Evolutionary conservation across 2,797 vertebrate genomes (phyloP).

Genomic region (Spinus olivaceus): DNA sequence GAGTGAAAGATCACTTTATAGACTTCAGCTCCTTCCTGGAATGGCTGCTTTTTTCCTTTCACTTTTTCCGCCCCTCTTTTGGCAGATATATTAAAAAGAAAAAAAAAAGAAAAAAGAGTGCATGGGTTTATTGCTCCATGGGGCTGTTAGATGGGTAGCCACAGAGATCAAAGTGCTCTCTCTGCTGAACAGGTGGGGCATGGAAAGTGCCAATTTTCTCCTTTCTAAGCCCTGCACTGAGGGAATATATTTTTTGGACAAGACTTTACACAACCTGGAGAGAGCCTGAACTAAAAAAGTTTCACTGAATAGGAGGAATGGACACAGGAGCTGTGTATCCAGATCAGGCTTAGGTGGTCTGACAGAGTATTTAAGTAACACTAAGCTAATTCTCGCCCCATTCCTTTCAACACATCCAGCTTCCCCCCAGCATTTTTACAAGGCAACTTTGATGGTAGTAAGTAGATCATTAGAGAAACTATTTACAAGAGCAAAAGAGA

Average conservation of each 20-base stretch:
- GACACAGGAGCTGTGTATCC: neutral
- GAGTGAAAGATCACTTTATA: slow-evolving; percentile 37
- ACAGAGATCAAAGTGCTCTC: slow-evolving; percentile 34
- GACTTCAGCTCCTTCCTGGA: slow-evolving; percentile 43
- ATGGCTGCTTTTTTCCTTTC: slow-evolving; percentile 36
- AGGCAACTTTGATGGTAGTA: neutral
- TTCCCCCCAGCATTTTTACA: neutral
- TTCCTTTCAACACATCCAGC: neutral
- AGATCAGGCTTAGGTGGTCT: neutral
- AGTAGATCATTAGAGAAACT: neutral
- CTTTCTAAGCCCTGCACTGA: neutral
- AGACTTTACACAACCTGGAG: neutral
- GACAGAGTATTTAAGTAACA: neutral
- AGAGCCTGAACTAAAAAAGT: neutral
- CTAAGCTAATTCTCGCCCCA: neutral
- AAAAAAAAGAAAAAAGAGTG: neutral
- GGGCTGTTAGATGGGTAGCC: slow-evolving; percentile 3
- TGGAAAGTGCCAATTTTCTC: neutral
- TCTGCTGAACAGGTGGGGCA: neutral
- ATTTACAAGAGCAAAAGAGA: neutral
- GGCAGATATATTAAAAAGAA: neutral
- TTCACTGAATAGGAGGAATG: neutral
- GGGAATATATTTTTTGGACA: neutral
- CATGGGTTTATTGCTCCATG: slow-evolving; percentile 7
- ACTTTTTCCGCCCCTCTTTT: neutral